Base-by-base conservation (phyloP, 1,140 invertebrate species). In the Copidosoma floridanum region DNA sequence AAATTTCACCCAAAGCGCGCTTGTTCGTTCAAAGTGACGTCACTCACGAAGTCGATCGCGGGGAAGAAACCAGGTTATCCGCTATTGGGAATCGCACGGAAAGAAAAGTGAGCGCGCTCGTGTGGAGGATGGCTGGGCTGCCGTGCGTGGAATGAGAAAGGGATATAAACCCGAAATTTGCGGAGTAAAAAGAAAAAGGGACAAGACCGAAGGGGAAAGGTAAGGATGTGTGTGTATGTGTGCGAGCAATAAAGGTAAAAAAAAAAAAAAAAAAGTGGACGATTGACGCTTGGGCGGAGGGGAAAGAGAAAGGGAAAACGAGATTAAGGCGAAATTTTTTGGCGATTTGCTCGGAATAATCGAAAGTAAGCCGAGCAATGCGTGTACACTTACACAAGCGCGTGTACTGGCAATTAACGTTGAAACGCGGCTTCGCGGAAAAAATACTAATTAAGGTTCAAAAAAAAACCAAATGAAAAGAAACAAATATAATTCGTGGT, bases 1-100 rank as follows among this genome's bases (percentile, higher is more conserved):
- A 71, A 73, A 72, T 73, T 73, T 72, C 70, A 68, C 70, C 65
- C 38, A 55, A 65, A 63, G 64, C 63, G 63, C n/a, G n/a, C n/a
- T n/a, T n/a, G n/a, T n/a, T n/a, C n/a, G n/a, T n/a, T 65, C 69
- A 68, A 63, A 65, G 64, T 57, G 63, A 67, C 67, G 65, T 68
- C 65, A 62, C 62, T 67, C 67, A 66, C 64, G 63, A 64, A 57
- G 38, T 57, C 66, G 68, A 71, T 68, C 57, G 63, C 65, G 68
- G 65, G 68, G n/a, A n/a, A n/a, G 29, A 32, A 71, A 72, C 68
- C 65, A 70, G 70, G 70, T 71, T 71, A 73, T 68, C 55, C 59
- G n/a, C n/a, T 51, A 69, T 68, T 66, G 46, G 48, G 50, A 63
- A 73, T 73, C 70, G 65, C 57, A 50, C 46, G 20, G 37, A 10